Base-by-base conservation (phyloP, 1,140 invertebrate species). In the Panagrolaimus sp. region DNA sequence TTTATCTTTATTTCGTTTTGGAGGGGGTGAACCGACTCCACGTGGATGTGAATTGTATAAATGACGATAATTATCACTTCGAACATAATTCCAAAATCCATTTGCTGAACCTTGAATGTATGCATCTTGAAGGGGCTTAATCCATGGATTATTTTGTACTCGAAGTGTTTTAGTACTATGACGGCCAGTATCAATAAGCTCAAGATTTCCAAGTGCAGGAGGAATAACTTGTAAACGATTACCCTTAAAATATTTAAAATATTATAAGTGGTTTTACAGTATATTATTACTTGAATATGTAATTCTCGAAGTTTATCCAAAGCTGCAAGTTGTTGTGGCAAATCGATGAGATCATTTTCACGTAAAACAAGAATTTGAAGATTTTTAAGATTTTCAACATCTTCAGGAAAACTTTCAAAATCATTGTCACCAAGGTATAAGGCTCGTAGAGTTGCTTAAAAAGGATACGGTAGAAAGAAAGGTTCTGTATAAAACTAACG, bases 351-450 rank as follows among this genome's bases (percentile, higher is more conserved):
- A 86, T 98, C 94, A 85, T 99, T 99, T 79, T 96, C 93, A 72
- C 93, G 86, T 16, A 96, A 82, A 13, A 91, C 91, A 23, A 96
- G 92, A 84, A 98, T 96, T 88, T 98, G 93, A 43, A 99, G 85
- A 87, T 96, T 97, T 84, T 93, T 94, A 70, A 99, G 85, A 73
- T 93, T 90, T 43, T 90, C 90, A 82, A 98, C 89, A 83, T 96
- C 93, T 38, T 89, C 85, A 13, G 94, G 91, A 47, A 98, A 78
- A 75, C 88, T 88, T 85, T 97, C 93, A 86, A 98, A 97, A 82
- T 98, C 95, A 87, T 98, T 98, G 83, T 98, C 95, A n/a, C 92
- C 93, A 86, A 98, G 96, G 82, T 98, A 98, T 11, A 98, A 85
- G 9, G 93, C 95, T 76, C 95, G 87, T 23, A 98, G 84, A 5